These are phyloP conservation scores for Hippasteria phrygiana DNA, from an alignment of 53 echinoderm and acorn worm genomes.

Conservation along the genomic window DNA sequence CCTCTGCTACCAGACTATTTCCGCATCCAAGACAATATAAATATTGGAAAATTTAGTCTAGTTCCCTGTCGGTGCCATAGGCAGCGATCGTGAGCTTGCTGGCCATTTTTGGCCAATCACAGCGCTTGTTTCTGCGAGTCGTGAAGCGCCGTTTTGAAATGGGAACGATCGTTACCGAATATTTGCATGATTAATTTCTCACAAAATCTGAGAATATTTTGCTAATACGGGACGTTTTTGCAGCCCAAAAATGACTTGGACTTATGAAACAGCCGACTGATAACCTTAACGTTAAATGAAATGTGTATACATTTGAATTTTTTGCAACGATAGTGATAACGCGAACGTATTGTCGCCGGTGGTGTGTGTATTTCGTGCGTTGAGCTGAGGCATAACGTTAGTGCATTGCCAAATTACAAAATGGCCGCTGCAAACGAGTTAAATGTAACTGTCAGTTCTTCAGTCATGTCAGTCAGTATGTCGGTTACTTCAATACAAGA, in stretches of 20 bases:
- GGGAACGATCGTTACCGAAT: conserved; percentile 7
- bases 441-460: conserved; percentile 43
- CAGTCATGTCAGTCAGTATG: conserved; percentile 57
- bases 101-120: conserved; percentile 51
- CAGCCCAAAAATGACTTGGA: not conserved
- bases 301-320: not conserved
- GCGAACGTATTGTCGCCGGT: not conserved
- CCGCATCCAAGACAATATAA: not conserved
- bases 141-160: conserved; percentile 22
- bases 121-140: conserved; percentile 10
- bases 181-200: not conserved
- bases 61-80: not conserved
- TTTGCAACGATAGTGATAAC: not conserved
- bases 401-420: not conserved
- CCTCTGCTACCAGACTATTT: conserved; percentile 39
- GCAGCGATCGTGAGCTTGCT: not conserved
- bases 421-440: conserved; percentile 16
- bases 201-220: not conserved
- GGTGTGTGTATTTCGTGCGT: not conserved
- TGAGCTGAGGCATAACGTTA: too few relatives aligned
- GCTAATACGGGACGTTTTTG: not conserved
- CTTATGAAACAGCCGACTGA: not conserved
- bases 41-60: not conserved
- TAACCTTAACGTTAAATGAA: not conserved
- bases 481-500: conserved; percentile 47